phyloP scores from a whole-genome alignment of 2,888 invertebrate species.

The Bugulina stolonifera region DNA sequence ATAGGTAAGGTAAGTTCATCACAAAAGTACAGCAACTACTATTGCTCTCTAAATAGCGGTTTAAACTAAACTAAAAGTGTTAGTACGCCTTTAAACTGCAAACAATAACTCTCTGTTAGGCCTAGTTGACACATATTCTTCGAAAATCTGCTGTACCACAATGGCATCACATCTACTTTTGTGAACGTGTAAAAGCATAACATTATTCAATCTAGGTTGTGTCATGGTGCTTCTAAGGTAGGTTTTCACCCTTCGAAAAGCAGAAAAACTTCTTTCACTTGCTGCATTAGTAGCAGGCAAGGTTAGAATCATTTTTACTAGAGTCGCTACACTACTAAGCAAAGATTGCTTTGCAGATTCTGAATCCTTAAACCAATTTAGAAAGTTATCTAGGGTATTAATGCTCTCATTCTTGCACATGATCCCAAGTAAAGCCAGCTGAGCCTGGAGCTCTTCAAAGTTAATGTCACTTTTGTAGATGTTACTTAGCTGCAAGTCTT shows the following conservation, averaged over 20 bases:
- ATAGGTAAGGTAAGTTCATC: too few species aligned
- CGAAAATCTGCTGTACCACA: neutral
- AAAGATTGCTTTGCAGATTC: neutral
- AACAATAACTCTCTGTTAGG: too few species aligned
- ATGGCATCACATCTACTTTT: neutral
- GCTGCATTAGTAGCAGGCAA: neutral
- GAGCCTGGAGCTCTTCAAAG: neutral
- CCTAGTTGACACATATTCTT: too few species aligned
- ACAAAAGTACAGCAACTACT: too few species aligned
- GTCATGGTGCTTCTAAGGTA: too few species aligned
- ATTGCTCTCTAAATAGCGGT: too few species aligned
- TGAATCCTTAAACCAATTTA: neutral
- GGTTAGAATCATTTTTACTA: neutral
- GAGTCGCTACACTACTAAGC: neutral
- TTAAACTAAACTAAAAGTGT: too few species aligned
- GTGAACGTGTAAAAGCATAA: neutral
- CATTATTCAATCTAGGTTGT: neutral
- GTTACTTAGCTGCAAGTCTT: neutral
- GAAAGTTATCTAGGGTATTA: neutral
- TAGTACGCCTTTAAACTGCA: too few species aligned
- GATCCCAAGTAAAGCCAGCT: neutral
- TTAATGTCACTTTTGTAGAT: neutral
- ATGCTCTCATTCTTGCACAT: neutral
- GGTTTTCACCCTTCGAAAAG: neutral
- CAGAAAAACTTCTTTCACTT: neutral